phyloP scores from a whole-genome alignment of 2,113 vertebrate species.

The Orientallactaga bullata region DNA sequence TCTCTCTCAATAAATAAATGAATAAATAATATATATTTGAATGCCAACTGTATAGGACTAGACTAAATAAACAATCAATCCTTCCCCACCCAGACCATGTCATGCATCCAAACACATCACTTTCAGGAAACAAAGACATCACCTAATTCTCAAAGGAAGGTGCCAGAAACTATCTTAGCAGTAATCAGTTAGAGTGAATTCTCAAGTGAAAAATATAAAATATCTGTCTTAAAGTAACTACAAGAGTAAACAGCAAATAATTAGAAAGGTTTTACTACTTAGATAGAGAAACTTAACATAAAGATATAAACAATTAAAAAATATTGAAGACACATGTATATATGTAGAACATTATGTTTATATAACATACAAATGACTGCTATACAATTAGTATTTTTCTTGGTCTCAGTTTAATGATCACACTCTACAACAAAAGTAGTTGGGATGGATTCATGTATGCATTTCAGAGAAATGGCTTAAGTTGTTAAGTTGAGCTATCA shows the following conservation, averaged over 20 bases:
- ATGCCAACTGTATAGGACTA: too few relatives aligned
- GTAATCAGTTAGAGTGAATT: too few relatives aligned
- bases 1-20: too few relatives aligned
- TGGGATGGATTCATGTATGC: not conserved
- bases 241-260: not conserved
- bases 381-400: not conserved
- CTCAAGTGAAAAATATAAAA: not conserved
- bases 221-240: not conserved
- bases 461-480: not conserved
- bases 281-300: not conserved
- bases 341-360: too few relatives aligned
- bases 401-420: not conserved
- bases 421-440: not conserved
- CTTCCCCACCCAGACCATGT: not conserved
- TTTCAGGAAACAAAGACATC: not conserved
- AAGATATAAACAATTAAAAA: not conserved
- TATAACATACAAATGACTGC: too few relatives aligned
- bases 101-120: not conserved
- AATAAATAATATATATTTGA: too few relatives aligned
- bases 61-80: not conserved
- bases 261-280: not conserved
- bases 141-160: not conserved
- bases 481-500: not conserved
- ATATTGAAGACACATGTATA: too few relatives aligned
- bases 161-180: not conserved